Evolutionary conservation across 2,888 invertebrate genomes (phyloP).

Genomic region (Tridacna crocea): DNA sequence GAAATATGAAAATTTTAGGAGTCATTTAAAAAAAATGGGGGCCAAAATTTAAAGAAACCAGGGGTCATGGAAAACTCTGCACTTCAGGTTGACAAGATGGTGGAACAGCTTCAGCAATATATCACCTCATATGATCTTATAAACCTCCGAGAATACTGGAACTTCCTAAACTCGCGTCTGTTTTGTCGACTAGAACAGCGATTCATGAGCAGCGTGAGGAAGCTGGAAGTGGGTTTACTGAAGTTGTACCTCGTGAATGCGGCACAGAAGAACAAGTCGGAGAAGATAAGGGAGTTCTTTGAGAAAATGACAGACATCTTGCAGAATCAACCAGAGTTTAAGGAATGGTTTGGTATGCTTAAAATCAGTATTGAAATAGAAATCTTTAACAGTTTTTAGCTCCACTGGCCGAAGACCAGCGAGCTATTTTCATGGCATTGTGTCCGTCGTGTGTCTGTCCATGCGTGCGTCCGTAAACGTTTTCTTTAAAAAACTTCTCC

Average conservation of each 20-base stretch:
- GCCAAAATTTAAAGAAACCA: no score
- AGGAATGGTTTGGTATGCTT: constrained; percentile 97
- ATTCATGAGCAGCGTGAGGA: constrained; percentile 86
- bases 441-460: no score
- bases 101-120: constrained; percentile 91
- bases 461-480: no score
- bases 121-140: constrained; percentile 91
- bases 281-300: constrained; percentile 95
- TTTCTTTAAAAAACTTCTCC: no score
- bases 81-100: constrained; percentile 83
- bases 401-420: no score
- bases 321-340: constrained; percentile 96
- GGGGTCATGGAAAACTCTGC: no score
- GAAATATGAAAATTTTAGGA: no score
- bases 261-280: constrained; percentile 91
- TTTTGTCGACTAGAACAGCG: constrained; percentile 95
- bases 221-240: constrained; percentile 84
- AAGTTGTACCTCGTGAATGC: constrained; percentile 96
- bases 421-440: no score
- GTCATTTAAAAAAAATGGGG: no score
- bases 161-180: constrained; percentile 93
- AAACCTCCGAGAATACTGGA: constrained; percentile 94
- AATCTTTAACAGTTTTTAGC: no score
- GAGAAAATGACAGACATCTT: constrained; percentile 93
- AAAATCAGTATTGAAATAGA: background rate